Base-by-base conservation (phyloP, 2,797 vertebrate species). In the Phoeniculus purpureus region DNA sequence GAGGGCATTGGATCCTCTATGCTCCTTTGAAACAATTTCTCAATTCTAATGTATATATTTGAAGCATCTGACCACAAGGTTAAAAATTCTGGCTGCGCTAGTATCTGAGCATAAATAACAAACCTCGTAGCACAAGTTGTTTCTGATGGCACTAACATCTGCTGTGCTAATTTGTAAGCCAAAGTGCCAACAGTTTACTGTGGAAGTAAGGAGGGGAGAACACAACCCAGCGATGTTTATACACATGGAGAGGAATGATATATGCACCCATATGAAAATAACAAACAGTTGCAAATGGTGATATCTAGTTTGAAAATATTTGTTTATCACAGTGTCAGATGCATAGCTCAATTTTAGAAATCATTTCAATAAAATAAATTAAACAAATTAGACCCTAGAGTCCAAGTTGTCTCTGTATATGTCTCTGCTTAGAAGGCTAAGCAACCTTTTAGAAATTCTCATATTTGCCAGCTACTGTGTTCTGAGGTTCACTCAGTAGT, bases 1-100 rank as follows among this genome's bases (percentile, higher is more conserved):
- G 8, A 56, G 3, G 2, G 3, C 1, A 0, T 19, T 52, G 23
- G 13, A 50, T 73, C 8, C 13, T 65, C 14, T 40, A 0, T 21
- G 10, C 4, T 55, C 23, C 43, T 73, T 43, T 50, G 55, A 56
- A 70, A 31, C 11, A 61, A 20, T 55, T 65, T 87, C 55, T 91
- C 43, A 75, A 31, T 7, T 6, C 7, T 29, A 48, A 43, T 55
- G 29, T 13, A 15, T 31, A 9, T 26, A 51, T 64, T n/a, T 80
- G 25, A 64, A n/a, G 11, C 71, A 2, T 64, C 23, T 43, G 40
- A 56, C 26, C n/a, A 40, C 21, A 6, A 74, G 61, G 75, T 74
- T 79, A 82, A 47, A 58, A 80, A 67, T 54, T 37, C 32, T 91
- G 55, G 9, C 47, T 87, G 45, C 1, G 7, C 19, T 6, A 43